Evolutionary conservation across 2,113 vertebrate species (phyloP), one percentile per base, ranked within the genome.

Genomic region (Zosterops hypoxanthus): DNA sequence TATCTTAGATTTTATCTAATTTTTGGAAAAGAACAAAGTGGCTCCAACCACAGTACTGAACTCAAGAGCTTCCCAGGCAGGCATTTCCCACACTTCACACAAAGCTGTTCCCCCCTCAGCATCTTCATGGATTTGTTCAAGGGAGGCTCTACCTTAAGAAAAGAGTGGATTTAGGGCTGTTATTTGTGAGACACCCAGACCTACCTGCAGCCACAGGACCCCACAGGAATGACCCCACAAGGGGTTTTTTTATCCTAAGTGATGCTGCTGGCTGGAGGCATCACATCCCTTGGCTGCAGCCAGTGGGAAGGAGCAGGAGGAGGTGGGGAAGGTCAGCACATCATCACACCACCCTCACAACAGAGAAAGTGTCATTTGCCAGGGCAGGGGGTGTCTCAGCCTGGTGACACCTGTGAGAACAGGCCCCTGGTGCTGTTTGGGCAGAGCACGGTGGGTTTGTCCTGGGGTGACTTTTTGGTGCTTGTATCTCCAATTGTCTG

Each of bases 401-500:
- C n/a, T 5, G 8, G 14, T 1, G 9, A 26, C 65, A 72, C 63
- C 61, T 8, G 0, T 24, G 50, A 11, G 22, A 71, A 69, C 0
- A 14, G 84, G 20, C 13, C 52, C 41, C 56, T 24, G 56, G 14
- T 56, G 55, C 55, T n/a, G 20, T 33, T 14, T 34, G 56, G n/a
- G 23, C 56, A 34, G 33, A 57, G 56, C 33, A 57, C 14, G 4
- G 7, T 3, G 8, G 55, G 55, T 57, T 57, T 57, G 55, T 23
- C 55, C 55, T 57, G 33, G 55, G 21, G 53, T 55, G 53, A 31
- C 29, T 20, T 31, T 31, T 4, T 55, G 53, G 5, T 33, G 53
- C 29, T 55, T 33, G 9, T 31, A 55, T 12, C 53, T 18, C 18
- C 29, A 55, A 20, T 20, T 31, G 11, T 31, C 53, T 55, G 29